Evolutionary conservation across 37 sponge, comb jelly and placozoan species (phyloP).

Genomic region (Theonella swinhoei): DNA sequence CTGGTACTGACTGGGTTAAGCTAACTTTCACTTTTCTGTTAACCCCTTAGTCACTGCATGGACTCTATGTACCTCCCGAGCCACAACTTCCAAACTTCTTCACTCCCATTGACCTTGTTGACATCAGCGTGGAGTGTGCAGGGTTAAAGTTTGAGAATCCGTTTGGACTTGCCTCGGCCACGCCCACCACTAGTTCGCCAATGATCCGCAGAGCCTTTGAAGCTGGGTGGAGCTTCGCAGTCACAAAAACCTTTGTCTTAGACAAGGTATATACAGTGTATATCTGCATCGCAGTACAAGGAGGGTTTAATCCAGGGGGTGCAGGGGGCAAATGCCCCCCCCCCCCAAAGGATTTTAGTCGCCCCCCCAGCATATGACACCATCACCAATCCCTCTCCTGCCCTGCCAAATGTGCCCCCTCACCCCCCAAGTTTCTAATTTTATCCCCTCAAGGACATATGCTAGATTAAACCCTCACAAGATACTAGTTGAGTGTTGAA

Average conservation of each 20-base stretch:
- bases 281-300: neutral
- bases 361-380: no score
- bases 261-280: conserved; percentile 87
- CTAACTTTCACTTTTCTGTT: neutral
- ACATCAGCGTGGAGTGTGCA: conserved; percentile 80
- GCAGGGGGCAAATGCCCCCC: no score
- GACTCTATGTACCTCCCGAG: conserved; percentile 67
- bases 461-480: no score
- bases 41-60: conserved; percentile 84
- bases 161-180: conserved; percentile 95
- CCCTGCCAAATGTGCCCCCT: no score
- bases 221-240: conserved; percentile 94
- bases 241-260: conserved; percentile 89
- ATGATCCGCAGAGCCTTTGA: conserved; percentile 94
- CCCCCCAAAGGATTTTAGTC: no score
- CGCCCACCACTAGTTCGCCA: conserved; percentile 92
- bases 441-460: no score
- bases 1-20: no score
- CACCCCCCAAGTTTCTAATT: no score
- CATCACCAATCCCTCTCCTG: no score
- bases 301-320: no score
- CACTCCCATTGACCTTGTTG: conserved; percentile 90
- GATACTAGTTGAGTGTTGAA: no score
- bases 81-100: conserved; percentile 91
- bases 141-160: conserved; percentile 93